phyloP scores from a whole-genome alignment of 2,113 vertebrate species.

The Tupaia chinensis region DNA sequence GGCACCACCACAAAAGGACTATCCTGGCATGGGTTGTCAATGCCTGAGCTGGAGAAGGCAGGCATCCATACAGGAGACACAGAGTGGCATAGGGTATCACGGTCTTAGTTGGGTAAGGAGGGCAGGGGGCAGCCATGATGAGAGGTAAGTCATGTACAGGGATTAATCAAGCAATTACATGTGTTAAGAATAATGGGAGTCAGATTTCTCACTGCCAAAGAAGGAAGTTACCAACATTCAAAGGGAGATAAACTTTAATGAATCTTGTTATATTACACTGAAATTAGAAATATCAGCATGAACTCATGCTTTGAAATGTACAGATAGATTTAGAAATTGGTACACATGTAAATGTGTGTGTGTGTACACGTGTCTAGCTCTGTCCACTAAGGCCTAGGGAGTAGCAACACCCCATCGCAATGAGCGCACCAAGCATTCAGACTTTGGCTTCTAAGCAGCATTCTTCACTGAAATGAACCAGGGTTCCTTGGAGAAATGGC shows the following conservation, averaged over 20 bases:
- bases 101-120: background rate
- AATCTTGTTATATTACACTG: background rate
- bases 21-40: background rate
- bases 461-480: slow-evolving; percentile 35
- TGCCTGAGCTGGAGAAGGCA: background rate
- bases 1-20: background rate
- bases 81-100: background rate
- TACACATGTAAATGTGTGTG: background rate
- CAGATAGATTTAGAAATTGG: background rate
- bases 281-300: background rate
- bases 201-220: background rate
- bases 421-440: background rate
- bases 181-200: background rate
- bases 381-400: background rate
- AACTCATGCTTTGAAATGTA: slow-evolving; percentile 2
- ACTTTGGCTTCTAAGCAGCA: slow-evolving; percentile 30
- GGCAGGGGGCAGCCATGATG: background rate
- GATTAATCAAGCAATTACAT: slow-evolving; percentile 20
- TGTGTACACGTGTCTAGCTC: background rate
- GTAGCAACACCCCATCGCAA: background rate
- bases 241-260: slow-evolving; percentile 34
- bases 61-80: background rate
- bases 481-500: background rate
- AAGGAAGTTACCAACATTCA: slow-evolving; percentile 30
- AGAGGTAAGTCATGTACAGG: background rate